Evolutionary conservation across 2,888 invertebrate species (phyloP), one percentile per base, ranked within the genome.

Genomic region (Formica aserva): DNA sequence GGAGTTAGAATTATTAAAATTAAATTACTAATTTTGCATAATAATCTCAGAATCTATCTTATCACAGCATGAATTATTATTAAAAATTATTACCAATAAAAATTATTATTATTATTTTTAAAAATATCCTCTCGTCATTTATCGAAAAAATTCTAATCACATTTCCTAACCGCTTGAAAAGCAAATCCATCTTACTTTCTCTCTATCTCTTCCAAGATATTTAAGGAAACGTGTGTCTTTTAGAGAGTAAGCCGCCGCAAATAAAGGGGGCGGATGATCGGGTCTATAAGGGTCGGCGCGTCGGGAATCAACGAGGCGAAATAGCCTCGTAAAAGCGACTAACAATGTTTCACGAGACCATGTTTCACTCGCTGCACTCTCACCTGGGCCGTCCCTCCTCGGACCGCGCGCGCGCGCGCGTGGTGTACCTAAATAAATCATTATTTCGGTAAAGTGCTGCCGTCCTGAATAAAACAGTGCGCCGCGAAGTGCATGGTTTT

Each of bases 391-490:
- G n/a, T 38, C 18, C 52, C 29, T 38, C 35, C 52, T 52, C n/a
- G 52, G n/a, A 52, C n/a, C n/a, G 48, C n/a, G 48, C 48, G 48
- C 48, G 48, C 62, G 48, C 45, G n/a, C 48, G 76, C 60, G 22
- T 3, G 48, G 35, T 45, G 75, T 48, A 35, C 63, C 83, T 92
- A 92, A 92, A 92, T 92, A 92, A 92, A 92, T 92, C 91, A 92
- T 91, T 89, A 91, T 91, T 88, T 74, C 83, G 69, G 87, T 62
- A 87, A 86, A 88, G 89, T 82, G 82, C 86, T 74, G 41, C 77
- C 77, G 71, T 83, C 2, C 88, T 92, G 91, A 92, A 92, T 92
- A 92, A 92, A 92, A 91, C 83, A 92, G 87, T 71, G 86, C 66
- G 69, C 65, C 75, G 78, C 32, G 74, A 67, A 69, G 88, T 83